Percentiles rank a stretch among this genome's conserved stretches.
Evolutionary conservation across 2,888 invertebrate species (phyloP).

Genomic region (Neuroscelio doddi): DNA sequence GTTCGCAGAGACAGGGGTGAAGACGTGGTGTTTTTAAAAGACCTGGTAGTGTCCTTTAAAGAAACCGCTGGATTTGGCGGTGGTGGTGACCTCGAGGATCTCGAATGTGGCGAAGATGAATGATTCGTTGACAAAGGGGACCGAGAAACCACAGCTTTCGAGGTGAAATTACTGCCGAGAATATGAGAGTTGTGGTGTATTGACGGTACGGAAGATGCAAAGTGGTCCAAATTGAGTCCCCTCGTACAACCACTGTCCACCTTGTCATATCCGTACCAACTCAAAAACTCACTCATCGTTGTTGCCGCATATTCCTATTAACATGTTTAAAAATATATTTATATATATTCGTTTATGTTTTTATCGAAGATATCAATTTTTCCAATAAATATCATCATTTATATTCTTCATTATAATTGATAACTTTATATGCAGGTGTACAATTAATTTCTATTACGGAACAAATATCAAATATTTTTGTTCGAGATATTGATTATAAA

Average conservation of each 20-base stretch:
- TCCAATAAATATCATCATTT: too few relatives aligned
- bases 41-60: conserved; percentile 46
- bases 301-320: conserved; percentile 92
- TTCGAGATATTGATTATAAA: conserved; percentile 30
- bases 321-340: conserved; percentile 2
- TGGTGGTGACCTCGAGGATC: conserved; percentile 52
- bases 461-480: too few relatives aligned
- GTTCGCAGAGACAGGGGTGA: conserved; percentile 55
- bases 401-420: too few relatives aligned
- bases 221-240: conserved; percentile 72
- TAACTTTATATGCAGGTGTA: too few relatives aligned
- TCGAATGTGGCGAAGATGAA: conserved; percentile 51
- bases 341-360: neutral
- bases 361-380: too few relatives aligned
- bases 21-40: conserved; percentile 39
- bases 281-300: conserved; percentile 92
- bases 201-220: conserved; percentile 57
- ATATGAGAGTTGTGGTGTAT: conserved; percentile 50
- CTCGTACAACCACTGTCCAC: conserved; percentile 79
- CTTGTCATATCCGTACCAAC: conserved; percentile 92
- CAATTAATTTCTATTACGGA: too few relatives aligned
- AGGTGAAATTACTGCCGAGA: conserved; percentile 33
- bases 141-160: conserved; percentile 40
- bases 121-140: conserved; percentile 49
- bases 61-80: conserved; percentile 45